Conservation (phyloP, 2,888 invertebrate species). For the Cataglyphis cursor region DNA sequence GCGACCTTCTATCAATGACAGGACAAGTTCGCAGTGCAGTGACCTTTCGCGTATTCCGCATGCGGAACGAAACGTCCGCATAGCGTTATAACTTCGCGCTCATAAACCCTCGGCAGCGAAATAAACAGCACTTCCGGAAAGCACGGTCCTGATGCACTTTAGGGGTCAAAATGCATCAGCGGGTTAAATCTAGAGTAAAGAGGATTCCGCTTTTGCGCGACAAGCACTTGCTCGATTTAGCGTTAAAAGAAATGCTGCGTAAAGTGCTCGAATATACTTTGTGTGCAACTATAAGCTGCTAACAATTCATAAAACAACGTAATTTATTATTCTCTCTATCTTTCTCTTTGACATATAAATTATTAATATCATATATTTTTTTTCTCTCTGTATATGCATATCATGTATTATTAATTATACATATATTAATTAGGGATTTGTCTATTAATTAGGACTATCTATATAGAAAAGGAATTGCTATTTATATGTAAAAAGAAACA, state of each 20-base stretch:
- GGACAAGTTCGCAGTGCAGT: slow-evolving; percentile 76
- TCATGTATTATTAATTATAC: background rate
- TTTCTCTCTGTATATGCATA: background rate
- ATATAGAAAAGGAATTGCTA: background rate
- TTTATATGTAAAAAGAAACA: background rate
- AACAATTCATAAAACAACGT: background rate
- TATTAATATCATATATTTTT: background rate
- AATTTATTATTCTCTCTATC: background rate
- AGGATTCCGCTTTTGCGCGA: slow-evolving; percentile 25
- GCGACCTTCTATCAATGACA: slow-evolving; percentile 68
- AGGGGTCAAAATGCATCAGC: slow-evolving; percentile 27
- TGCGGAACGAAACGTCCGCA: slow-evolving; percentile 34
- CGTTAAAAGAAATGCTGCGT: slow-evolving; percentile 14
- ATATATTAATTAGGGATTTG: background rate
- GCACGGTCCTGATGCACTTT: slow-evolving; percentile 45
- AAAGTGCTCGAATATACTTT: slow-evolving; percentile 4
- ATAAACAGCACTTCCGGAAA: slow-evolving; percentile 76
- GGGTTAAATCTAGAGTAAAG: background rate
- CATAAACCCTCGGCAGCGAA: slow-evolving; percentile 74
- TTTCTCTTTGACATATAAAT: background rate
- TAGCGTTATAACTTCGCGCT: slow-evolving; percentile 71
- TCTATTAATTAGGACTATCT: background rate
- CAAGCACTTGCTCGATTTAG: slow-evolving; percentile 19
- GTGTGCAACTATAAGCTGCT: background rate
- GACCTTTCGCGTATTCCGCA: slow-evolving; percentile 69